Conservation (phyloP, 2,113 vertebrate species). For the Tringa solitaria region DNA sequence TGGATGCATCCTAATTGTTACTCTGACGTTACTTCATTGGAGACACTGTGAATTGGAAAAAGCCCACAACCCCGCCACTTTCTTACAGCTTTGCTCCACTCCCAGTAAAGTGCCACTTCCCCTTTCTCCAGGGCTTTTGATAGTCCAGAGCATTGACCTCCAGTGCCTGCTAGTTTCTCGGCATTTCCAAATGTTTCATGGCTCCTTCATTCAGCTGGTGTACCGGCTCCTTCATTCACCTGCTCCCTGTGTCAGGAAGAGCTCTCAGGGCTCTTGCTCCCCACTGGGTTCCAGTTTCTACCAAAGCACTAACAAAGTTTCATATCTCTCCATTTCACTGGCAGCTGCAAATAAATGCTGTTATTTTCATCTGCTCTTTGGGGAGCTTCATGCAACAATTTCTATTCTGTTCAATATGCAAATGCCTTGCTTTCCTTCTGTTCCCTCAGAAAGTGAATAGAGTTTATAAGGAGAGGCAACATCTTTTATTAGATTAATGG, state of each 20-base stretch:
- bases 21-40: not conserved
- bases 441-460: slow-evolving; percentile 4
- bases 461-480: slow-evolving; percentile 27
- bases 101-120: not conserved
- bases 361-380: slow-evolving; percentile 33
- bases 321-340: not conserved
- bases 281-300: not conserved
- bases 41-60: not conserved
- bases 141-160: not conserved
- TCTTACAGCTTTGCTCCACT: not conserved
- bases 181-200: not conserved
- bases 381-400: slow-evolving; percentile 18
- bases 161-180: not conserved
- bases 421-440: not conserved
- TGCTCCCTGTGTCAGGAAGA: not conserved
- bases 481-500: slow-evolving; percentile 55
- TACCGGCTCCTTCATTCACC: not conserved
- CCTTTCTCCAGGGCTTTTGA: not conserved
- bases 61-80: not conserved
- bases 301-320: slow-evolving; percentile 14
- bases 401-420: slow-evolving; percentile 50
- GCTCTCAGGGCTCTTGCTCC: not conserved
- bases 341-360: slow-evolving; percentile 49
- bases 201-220: not conserved
- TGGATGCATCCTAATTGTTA: not conserved